A percentile compares a stretch with the other conserved stretches of the same genome.
Conservation (phyloP, 2,797 vertebrate genomes). For the Buphagus erythrorhynchus region DNA sequence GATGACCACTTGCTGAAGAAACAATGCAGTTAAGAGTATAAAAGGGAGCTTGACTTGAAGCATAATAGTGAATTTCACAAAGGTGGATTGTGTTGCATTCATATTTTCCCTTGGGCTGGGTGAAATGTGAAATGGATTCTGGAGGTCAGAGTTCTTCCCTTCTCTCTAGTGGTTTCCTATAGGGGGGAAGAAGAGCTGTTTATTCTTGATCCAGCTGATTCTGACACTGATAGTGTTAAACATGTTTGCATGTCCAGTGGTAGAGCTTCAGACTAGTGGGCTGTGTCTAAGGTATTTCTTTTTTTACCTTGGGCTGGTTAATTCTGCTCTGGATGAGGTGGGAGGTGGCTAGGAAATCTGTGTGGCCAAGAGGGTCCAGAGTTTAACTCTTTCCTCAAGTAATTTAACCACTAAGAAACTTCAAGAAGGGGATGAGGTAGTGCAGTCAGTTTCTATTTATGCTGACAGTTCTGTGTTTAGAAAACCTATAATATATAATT, state of each 20-base stretch:
- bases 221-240: not conserved
- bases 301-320: not conserved
- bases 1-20: not conserved
- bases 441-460: not conserved
- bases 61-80: not conserved
- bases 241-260: not conserved
- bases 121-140: not conserved
- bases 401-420: not conserved
- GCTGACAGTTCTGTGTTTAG: not conserved
- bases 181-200: accelerated
- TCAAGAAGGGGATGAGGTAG: accelerated
- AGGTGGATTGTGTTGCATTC: not conserved
- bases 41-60: not conserved
- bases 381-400: not conserved
- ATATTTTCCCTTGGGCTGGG: accelerated
- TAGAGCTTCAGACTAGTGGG: not conserved
- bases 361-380: not conserved
- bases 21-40: not conserved
- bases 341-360: accelerated
- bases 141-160: not conserved
- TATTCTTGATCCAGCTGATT: not conserved
- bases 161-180: accelerated
- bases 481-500: not conserved
- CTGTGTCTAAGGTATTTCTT: not conserved
- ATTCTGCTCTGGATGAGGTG: not conserved